Conservation (phyloP, 2,113 vertebrate species). For the Indri indri region DNA sequence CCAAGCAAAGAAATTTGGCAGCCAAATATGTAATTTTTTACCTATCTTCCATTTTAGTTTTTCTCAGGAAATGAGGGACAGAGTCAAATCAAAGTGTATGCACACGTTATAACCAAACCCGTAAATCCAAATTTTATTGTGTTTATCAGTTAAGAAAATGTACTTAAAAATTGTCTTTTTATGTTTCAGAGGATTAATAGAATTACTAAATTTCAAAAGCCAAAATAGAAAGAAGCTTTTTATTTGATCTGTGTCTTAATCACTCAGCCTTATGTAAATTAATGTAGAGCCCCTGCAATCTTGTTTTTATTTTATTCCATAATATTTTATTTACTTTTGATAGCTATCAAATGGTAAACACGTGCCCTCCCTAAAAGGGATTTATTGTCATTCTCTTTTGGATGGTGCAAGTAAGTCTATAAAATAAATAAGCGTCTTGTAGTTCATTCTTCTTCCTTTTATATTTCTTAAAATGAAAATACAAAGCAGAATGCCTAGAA, state of each 20-base stretch:
- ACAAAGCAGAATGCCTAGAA: conserved; percentile 21
- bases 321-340: conserved; percentile 35
- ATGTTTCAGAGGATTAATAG: background rate
- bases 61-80: background rate
- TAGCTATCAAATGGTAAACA: background rate
- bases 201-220: conserved; percentile 41
- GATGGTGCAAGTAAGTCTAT: background rate
- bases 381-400: conserved; percentile 15
- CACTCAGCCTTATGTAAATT: background rate
- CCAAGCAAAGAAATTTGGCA: conserved; percentile 49
- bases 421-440: conserved; percentile 19
- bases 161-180: background rate
- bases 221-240: background rate
- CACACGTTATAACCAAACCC: background rate
- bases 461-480: conserved; percentile 50
- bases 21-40: conserved; percentile 45
- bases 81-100: background rate
- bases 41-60: background rate
- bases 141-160: conserved; percentile 8
- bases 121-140: background rate
- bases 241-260: background rate
- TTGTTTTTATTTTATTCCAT: conserved; percentile 20
- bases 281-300: background rate
- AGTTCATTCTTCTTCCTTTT: conserved; percentile 16
- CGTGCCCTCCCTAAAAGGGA: background rate